phyloP scores from a whole-genome alignment of 1,140 invertebrate species.

The Achatina immaculata region DNA sequence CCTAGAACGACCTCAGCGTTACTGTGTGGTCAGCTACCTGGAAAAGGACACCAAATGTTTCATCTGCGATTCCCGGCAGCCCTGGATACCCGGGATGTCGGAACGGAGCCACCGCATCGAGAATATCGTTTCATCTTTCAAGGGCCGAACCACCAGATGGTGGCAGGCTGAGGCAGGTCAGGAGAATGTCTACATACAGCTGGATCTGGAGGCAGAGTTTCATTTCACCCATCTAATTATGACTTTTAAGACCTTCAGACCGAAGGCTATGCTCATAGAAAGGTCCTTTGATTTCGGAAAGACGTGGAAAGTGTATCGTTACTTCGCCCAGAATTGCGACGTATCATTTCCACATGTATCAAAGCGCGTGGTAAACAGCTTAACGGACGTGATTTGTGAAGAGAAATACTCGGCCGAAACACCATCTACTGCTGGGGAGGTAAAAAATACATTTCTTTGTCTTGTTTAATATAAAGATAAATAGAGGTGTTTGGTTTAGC shows the following conservation, averaged over 20 bases:
- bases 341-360: constrained; percentile 85
- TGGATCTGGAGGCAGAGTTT: constrained; percentile 96
- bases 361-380: constrained; percentile 77
- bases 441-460: no score
- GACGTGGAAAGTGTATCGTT: constrained; percentile 93
- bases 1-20: constrained; percentile 79
- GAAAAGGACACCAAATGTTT: constrained; percentile 94
- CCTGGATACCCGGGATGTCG: constrained; percentile 57
- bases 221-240: constrained; percentile 97
- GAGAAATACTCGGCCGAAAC: constrained; percentile 87
- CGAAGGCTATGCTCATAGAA: constrained; percentile 96
- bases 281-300: constrained; percentile 92
- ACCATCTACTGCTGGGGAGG: constrained; percentile 91
- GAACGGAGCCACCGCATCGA: constrained; percentile 81
- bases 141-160: constrained; percentile 78
- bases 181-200: constrained; percentile 88
- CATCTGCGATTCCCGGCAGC: constrained; percentile 86
- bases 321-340: constrained; percentile 92
- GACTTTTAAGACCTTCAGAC: constrained; percentile 94
- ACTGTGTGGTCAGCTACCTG: constrained; percentile 97
- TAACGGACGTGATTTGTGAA: constrained; percentile 92
- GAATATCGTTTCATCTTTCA: constrained; percentile 83
- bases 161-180: constrained; percentile 96
- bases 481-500: no score
- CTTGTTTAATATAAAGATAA: no score